Evolutionary conservation across 2,113 vertebrate genomes (phyloP).

Genomic region (Crotalus horridus): DNA sequence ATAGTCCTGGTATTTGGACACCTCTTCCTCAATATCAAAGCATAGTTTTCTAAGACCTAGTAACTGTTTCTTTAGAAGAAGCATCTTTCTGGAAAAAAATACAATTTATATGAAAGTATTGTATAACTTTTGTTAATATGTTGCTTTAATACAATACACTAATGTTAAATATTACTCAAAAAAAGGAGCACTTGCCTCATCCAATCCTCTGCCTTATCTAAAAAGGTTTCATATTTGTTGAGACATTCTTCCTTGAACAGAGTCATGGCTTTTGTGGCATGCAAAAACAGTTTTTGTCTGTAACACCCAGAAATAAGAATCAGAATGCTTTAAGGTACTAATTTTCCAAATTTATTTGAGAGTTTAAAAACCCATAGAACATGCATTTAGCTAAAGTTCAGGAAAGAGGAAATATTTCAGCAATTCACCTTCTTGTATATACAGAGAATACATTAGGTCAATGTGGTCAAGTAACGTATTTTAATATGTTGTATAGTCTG

Average conservation of each 20-base stretch:
- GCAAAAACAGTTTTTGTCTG: constrained; percentile 91
- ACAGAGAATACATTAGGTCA: background rate
- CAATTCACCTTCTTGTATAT: background rate
- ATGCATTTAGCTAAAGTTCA: background rate
- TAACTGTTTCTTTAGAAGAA: constrained; percentile 88
- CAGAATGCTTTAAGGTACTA: background rate
- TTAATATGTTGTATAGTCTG: background rate
- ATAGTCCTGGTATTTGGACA: constrained; percentile 85
- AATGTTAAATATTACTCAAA: background rate
- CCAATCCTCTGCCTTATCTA: constrained; percentile 91
- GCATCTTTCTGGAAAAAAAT: constrained; percentile 77
- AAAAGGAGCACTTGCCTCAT: constrained; percentile 75
- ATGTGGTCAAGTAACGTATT: background rate
- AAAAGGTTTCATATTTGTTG: constrained; percentile 88
- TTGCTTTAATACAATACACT: background rate
- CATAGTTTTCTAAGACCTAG: constrained; percentile 82
- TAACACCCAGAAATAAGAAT: constrained; percentile 60
- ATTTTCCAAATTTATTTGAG: background rate
- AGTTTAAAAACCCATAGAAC: background rate
- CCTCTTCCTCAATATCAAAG: constrained; percentile 88
- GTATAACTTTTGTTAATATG: background rate
- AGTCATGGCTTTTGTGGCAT: constrained; percentile 86
- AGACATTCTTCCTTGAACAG: constrained; percentile 93
- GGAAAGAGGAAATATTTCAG: background rate
- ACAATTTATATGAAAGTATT: constrained; percentile 12